Percentiles rank a stretch among this genome's conserved stretches.
These are phyloP conservation scores for Clamator glandarius DNA, from an alignment of 2,797 vertebrate genomes.

Conservation along the genomic window DNA sequence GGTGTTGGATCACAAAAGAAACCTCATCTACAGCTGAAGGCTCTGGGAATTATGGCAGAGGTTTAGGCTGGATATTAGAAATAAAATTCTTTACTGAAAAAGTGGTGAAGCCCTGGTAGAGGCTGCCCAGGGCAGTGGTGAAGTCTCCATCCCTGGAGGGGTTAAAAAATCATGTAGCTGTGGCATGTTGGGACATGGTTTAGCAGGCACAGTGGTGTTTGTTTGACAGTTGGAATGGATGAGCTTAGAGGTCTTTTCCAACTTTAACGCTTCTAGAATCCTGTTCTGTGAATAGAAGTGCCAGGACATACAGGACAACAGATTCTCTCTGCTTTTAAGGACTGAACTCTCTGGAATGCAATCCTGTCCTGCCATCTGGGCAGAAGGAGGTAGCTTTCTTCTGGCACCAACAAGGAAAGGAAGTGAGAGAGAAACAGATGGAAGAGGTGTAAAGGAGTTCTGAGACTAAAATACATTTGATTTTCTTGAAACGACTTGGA, in stretches of 20 bases:
- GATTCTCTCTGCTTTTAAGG: not conserved
- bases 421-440: not conserved
- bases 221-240: no score
- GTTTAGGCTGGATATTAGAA: no score
- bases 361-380: not conserved
- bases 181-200: no score
- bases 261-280: no score
- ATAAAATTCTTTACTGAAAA: no score
- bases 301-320: not conserved
- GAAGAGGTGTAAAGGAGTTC: not conserved
- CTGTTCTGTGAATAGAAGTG: no score
- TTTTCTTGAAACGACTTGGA: not conserved
- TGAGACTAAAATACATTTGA: not conserved
- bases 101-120: no score
- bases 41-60: not conserved
- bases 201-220: no score
- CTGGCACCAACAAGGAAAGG: not conserved
- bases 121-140: no score
- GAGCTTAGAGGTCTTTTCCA: no score
- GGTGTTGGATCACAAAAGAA: not conserved
- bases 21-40: not conserved
- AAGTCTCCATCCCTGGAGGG: no score
- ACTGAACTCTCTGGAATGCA: not conserved
- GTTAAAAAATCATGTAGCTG: no score
- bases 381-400: not conserved